Conservation (phyloP, 2,113 vertebrate species). For the Noctilio leporinus region DNA sequence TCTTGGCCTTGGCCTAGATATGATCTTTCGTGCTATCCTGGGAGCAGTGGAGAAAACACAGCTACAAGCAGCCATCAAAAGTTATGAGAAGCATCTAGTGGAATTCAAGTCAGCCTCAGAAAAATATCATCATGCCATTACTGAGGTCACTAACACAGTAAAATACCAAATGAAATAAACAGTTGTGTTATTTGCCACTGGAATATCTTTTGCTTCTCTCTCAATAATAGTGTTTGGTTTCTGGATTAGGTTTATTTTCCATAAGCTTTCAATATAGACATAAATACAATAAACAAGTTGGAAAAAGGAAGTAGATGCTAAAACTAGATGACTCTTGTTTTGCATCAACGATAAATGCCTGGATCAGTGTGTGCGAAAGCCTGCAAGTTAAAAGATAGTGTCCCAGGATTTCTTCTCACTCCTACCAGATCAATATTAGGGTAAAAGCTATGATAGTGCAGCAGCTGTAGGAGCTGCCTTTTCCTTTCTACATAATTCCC, state of each 20-base stretch:
- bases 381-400: neutral
- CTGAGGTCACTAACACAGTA: slow-evolving; percentile 74
- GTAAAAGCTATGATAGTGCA: neutral
- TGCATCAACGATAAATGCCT: neutral
- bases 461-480: neutral
- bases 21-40: slow-evolving; percentile 79
- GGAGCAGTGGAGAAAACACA: slow-evolving; percentile 79
- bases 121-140: slow-evolving; percentile 75
- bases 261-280: neutral
- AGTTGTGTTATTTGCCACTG: neutral
- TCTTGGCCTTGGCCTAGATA: slow-evolving; percentile 80
- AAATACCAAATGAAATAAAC: slow-evolving; percentile 70
- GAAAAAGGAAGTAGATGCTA: neutral
- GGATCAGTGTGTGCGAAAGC: neutral
- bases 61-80: slow-evolving; percentile 77
- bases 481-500: neutral
- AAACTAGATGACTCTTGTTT: neutral
- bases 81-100: slow-evolving; percentile 78
- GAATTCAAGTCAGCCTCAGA: slow-evolving; percentile 81
- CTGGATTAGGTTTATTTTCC: neutral
- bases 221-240: neutral
- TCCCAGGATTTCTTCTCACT: neutral
- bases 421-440: neutral
- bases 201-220: neutral
- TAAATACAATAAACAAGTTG: neutral